Evolutionary conservation across 2,888 invertebrate species (phyloP), one percentile per base, ranked within the genome.

Genomic region (Oscheius onirici): DNA sequence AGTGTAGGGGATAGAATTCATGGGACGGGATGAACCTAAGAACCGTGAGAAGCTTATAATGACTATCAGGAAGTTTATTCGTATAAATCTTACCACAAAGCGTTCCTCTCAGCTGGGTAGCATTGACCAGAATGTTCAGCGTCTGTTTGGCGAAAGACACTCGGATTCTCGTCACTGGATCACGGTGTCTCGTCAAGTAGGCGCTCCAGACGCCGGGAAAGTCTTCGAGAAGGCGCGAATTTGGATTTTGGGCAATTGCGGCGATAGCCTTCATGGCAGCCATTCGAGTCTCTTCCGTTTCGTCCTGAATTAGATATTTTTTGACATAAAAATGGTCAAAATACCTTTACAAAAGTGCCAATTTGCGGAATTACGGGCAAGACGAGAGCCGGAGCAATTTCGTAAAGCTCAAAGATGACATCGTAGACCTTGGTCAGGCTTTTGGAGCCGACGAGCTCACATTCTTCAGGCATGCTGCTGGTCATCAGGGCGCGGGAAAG

Each of bases 391-490:
- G 55, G 44, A 0, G 60, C 61, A 3, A 72, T 70, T 15, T 71
- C 68, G 46, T 79, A 70, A 2, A 79, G 61, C 15, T 52, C 67
- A 15, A 68, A 58, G 28, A 79, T 67, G 2, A 77, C 51, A 5
- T 75, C 75, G 26, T 73, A 75, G 22, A 72, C 68, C 54, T 77
- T 77, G 11, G 15, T 28, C 2, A 73, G 72, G 28, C 46, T n/a
- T n/a, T n/a, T 71, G 15, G 71, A 58, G 26, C 79, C 79, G 24
- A 73, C 72, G 41, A 74, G 20, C 17, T 69, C 67, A 34, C 73
- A 79, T n/a, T 75, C 75, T 1, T 67, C 52, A 2, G 77, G 75
- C 17, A 79, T 51, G 49, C 73, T 55, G n/a, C 74, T 75, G 24
- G 65, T 52, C 58, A 76, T 68, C 13, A 66, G 58, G 1, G 74